Evolutionary conservation across 2,888 invertebrate species (phyloP), one percentile per base, ranked within the genome.

Genomic region (Diploptera punctata): DNA sequence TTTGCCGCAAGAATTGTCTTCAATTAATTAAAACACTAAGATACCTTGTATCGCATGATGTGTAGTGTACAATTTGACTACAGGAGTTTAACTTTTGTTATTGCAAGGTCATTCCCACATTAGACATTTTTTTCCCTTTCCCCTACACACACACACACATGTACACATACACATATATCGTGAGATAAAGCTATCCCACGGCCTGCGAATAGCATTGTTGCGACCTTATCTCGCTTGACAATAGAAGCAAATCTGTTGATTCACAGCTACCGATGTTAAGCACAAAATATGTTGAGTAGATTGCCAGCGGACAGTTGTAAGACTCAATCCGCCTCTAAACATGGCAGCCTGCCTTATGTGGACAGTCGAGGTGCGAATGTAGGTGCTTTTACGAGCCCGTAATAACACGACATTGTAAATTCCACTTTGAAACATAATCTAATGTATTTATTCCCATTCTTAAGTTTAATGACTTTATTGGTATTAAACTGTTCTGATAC

Each of bases 51-150:
- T n/a, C n/a, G n/a, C n/a, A n/a, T n/a, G n/a, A n/a, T n/a, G n/a
- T n/a, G n/a, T n/a, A n/a, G n/a, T n/a, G n/a, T n/a, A n/a, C n/a
- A n/a, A n/a, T n/a, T n/a, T n/a, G n/a, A n/a, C n/a, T n/a, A n/a
- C n/a, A n/a, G n/a, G n/a, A n/a, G n/a, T n/a, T n/a, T n/a, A n/a
- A n/a, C n/a, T n/a, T n/a, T n/a, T n/a, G n/a, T n/a, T n/a, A n/a
- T n/a, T 16, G n/a, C 67, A 67, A 67, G 67, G 67, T 29, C 67
- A 24, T 67, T 67, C 67, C 47, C 67, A 67, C 67, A 67, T 67
- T 26, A 67, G n/a, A 43, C 57, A 57, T 29, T 57, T 18, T 24
- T 10, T 29, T n/a, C 31, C 29, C 57, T n/a, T 33, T 10, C 33
- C 29, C 26, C 21, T 49, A 1, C 49, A n/a, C 49, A n/a, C 18